Evolutionary conservation across 2,888 invertebrate genomes (phyloP).

Genomic region (Cantharis lateralis): DNA sequence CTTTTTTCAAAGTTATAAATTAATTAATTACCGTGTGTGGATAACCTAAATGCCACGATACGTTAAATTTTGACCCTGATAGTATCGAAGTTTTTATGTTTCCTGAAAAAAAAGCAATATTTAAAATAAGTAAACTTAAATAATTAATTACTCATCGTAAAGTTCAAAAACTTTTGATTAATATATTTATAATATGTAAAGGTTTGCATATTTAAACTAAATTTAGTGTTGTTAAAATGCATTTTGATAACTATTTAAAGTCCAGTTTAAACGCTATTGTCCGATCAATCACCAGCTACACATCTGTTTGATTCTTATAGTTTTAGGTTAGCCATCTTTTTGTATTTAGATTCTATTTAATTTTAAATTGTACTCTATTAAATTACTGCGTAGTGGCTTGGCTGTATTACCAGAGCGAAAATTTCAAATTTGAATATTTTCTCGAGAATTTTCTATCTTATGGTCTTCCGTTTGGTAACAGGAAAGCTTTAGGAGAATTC

Average conservation of each 20-base stretch:
- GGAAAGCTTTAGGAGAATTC: too few species aligned
- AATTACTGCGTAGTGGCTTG: too few species aligned
- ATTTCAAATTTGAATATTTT: too few species aligned
- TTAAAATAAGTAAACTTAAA: slow-evolving; percentile 10
- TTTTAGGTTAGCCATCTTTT: neutral
- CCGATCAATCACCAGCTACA: neutral
- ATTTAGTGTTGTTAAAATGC: too few species aligned
- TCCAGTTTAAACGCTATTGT: too few species aligned
- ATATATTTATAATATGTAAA: neutral
- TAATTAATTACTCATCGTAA: neutral
- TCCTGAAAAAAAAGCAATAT: slow-evolving; percentile 63
- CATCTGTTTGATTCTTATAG: neutral
- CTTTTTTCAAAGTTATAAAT: neutral
- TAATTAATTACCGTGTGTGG: slow-evolving; percentile 77
- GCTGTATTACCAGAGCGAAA: too few species aligned
- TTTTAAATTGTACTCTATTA: neutral
- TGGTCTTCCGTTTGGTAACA: too few species aligned
- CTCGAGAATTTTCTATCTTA: too few species aligned
- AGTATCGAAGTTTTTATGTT: slow-evolving; percentile 77
- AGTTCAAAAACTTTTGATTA: neutral
- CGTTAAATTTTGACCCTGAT: slow-evolving; percentile 83
- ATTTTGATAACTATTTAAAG: too few species aligned
- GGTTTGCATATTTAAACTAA: neutral
- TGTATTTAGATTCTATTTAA: too few species aligned
- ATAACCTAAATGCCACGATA: slow-evolving; percentile 93